phyloP scores from a whole-genome alignment of 2,797 vertebrate species.

The Schizopygopsis pylzovi region DNA sequence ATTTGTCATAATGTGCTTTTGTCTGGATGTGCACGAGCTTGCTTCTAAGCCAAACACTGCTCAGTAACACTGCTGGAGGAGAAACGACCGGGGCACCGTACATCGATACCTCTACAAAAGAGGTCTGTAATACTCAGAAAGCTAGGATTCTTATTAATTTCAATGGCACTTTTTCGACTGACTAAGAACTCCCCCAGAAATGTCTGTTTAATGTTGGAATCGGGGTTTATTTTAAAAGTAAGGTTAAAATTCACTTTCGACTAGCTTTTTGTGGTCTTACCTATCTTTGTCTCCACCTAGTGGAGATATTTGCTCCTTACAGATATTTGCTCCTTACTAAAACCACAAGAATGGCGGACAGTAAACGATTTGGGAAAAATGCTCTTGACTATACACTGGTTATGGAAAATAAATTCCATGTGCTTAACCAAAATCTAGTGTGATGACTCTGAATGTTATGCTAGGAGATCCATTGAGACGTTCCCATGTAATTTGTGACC shows the following conservation, averaged over 20 bases:
- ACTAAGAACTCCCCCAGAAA: not conserved
- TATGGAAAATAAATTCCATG: not conserved
- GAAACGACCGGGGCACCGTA: constrained; percentile 58
- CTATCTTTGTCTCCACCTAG: constrained; percentile 10
- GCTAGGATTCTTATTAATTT: not conserved
- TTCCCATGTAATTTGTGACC: not conserved
- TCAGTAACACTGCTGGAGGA: not conserved
- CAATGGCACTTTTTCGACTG: not conserved
- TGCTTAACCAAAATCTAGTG: not conserved
- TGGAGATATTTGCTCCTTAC: not conserved
- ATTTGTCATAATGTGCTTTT: constrained; percentile 10
- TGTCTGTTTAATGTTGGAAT: not conserved
- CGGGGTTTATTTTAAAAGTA: not conserved
- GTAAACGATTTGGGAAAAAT: not conserved
- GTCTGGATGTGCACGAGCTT: constrained; percentile 63
- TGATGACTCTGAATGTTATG: not conserved
- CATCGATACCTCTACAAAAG: not conserved
- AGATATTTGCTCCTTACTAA: too few species aligned
- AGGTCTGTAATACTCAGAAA: not conserved
- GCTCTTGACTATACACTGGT: not conserved
- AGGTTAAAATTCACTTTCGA: not conserved
- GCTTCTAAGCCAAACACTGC: constrained; percentile 68
- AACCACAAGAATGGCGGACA: not conserved
- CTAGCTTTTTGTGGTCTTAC: constrained; percentile 46
- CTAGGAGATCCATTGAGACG: not conserved